Evolutionary conservation across 2,888 invertebrate species (phyloP), one percentile per base, ranked within the genome.

Genomic region (Euproctis similis): DNA sequence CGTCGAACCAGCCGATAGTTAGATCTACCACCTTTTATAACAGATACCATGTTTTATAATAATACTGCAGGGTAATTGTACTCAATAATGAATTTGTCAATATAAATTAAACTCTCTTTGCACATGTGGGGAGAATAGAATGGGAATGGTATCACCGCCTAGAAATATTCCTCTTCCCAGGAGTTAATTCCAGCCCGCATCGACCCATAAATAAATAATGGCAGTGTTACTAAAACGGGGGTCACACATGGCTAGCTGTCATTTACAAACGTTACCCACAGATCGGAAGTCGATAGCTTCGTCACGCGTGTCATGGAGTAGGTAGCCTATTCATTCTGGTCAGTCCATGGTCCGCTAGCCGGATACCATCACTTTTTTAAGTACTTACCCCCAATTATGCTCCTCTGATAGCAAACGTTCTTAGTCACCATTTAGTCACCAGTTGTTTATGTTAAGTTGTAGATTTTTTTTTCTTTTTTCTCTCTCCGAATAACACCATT

Each of bases 201-300:
- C 11, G 11, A 12, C 8, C 25, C 21, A 28, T 32, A 17, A 24
- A 31, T 19, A 13, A 10, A 21, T 34, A 26, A 30, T 23, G 10
- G 17, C 6, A 22, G 25, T 39, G 42, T 41, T 48, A 39, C 39
- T 41, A 33, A 37, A 38, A 41, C 41, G 49, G 56, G 41, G 50
- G 58, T 57, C 52, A 50, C 52, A 53, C 39, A 30, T 38, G 40
- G 46, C 28, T 50, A 43, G 30, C 21, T 30, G 22, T 38, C 42
- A 50, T 51, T 38, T 42, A 40, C 38, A 33, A n/a, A n/a, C 36
- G 37, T 39, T 35, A 31, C 40, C 40, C 52, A 44, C 45, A 52
- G 73, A 76, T 77, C 75, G 77, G 75, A 75, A 73, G 66, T 66
- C 53, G 74, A 75, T 75, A 73, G 59, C 56, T 60, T 53, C 55